phyloP scores from a whole-genome alignment of 2,888 invertebrate genomes.

The Andrena marginata region DNA sequence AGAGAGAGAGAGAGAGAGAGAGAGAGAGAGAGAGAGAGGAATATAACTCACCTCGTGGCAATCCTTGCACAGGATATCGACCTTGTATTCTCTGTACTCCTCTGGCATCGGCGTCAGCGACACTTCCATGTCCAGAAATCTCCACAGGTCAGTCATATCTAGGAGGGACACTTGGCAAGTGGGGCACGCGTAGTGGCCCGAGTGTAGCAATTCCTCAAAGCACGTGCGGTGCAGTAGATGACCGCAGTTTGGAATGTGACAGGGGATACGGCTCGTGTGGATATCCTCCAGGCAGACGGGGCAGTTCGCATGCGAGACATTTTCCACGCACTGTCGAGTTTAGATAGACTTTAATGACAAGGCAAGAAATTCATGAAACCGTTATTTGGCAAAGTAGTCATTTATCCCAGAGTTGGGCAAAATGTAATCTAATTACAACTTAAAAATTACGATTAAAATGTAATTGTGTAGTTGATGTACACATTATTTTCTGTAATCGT shows the following conservation, averaged over 20 bases:
- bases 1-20: background rate
- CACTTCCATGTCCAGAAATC: conserved; percentile 93
- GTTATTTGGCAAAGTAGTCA: background rate
- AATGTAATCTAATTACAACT: too few relatives aligned
- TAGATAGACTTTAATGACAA: background rate
- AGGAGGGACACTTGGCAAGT: conserved; percentile 95
- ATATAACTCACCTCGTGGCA: conserved; percentile 91
- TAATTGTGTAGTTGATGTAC: too few relatives aligned
- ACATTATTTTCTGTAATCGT: too few relatives aligned
- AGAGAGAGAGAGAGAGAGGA: background rate
- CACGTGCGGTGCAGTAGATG: conserved; percentile 95
- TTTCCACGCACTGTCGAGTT: conserved; percentile 92
- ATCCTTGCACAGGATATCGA: conserved; percentile 95
- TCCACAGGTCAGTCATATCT: conserved; percentile 94
- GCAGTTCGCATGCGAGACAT: conserved; percentile 94
- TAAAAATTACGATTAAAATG: too few relatives aligned
- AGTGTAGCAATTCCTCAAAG: conserved; percentile 91
- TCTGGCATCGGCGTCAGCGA: conserved; percentile 93
- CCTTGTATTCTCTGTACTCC: conserved; percentile 92
- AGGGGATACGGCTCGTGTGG: conserved; percentile 95
- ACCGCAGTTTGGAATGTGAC: conserved; percentile 96
- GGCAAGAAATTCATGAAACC: background rate
- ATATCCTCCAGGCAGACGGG: conserved; percentile 96
- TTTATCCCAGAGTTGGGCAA: too few relatives aligned
- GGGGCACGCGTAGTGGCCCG: conserved; percentile 95